These are phyloP conservation scores for Agapornis canus DNA, from an alignment of 2,797 vertebrate species.

Conservation along the genomic window DNA sequence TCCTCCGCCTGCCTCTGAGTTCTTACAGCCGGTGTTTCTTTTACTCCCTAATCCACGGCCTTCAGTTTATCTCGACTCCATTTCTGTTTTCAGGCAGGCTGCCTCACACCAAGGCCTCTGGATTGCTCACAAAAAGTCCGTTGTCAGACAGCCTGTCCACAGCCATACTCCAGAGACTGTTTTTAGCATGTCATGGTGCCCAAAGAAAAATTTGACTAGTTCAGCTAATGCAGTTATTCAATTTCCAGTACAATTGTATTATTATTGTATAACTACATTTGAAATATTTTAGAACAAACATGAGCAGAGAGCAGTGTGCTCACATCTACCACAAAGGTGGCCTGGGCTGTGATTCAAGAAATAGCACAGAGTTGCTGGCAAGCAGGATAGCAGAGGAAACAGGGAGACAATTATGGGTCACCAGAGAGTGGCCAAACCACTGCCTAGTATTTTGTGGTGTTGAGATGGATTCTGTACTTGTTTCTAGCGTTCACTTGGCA, in stretches of 20 bases:
- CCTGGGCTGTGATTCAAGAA: neutral
- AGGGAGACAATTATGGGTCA: neutral
- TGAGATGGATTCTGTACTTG: neutral
- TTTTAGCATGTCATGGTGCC: neutral
- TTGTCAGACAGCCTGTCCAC: no score
- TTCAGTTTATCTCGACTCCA: no score
- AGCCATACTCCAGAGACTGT: neutral
- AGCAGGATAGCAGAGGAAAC: neutral
- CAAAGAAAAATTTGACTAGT: neutral
- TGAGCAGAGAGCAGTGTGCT: neutral
- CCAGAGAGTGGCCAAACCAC: neutral
- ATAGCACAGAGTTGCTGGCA: neutral
- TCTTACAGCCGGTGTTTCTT: no score
- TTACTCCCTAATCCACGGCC: no score
- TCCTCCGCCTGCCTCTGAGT: no score
- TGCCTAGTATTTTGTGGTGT: neutral
- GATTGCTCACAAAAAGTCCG: no score
- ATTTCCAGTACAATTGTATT: conserved; percentile 41
- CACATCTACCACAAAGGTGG: neutral
- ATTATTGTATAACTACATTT: neutral
- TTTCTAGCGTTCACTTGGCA: neutral
- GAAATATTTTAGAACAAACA: neutral
- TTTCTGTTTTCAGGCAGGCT: no score
- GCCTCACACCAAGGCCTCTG: no score
- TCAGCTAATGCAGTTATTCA: conserved; percentile 28